These are phyloP conservation scores for Propithecus deckenii DNA, from an alignment of 2,797 vertebrate species.

Conservation along the genomic window DNA sequence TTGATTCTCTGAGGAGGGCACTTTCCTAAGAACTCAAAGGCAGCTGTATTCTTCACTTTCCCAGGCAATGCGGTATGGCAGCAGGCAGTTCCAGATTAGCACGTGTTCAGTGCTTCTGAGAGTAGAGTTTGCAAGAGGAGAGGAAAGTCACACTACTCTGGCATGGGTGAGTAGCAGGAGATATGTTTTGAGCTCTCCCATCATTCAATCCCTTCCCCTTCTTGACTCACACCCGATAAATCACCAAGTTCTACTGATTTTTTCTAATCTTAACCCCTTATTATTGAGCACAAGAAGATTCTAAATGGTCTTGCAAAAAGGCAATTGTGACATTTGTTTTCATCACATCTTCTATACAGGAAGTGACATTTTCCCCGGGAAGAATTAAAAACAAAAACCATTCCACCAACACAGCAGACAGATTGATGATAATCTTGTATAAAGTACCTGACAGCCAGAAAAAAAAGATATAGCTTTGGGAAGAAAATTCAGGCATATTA, in stretches of 20 bases:
- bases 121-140: neutral
- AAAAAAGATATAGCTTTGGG: neutral
- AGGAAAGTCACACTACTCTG: neutral
- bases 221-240: neutral
- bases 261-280: neutral
- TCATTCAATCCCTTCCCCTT: neutral
- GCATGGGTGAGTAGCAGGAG: neutral
- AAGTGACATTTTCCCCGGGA: neutral
- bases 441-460: neutral
- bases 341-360: neutral
- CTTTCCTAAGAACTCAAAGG: neutral
- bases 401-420: neutral
- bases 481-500: neutral
- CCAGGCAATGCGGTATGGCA: neutral
- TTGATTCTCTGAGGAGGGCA: neutral
- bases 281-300: neutral
- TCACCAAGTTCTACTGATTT: neutral
- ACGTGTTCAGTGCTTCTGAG: rapidly evolving
- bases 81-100: neutral
- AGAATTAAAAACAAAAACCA: neutral
- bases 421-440: neutral
- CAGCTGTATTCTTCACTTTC: neutral
- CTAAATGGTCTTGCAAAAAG: neutral
- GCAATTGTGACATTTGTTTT: neutral
- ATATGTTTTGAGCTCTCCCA: neutral